Conservation (phyloP, 2,888 invertebrate species). For the Hyalella azteca region DNA sequence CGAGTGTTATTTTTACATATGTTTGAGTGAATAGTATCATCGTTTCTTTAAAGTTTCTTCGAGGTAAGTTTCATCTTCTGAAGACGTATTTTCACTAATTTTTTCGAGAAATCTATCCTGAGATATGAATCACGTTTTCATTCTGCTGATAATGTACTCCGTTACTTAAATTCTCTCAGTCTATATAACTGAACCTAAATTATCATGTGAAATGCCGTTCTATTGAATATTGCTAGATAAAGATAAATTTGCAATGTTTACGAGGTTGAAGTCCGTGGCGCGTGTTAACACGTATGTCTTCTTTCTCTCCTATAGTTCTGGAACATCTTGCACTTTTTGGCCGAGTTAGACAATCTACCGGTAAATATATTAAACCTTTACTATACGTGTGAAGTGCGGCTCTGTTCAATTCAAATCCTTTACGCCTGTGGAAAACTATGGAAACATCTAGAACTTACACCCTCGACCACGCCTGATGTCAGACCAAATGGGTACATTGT, state of each 20-base stretch:
- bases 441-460: slow-evolving; percentile 26
- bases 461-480: neutral
- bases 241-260: too few species aligned
- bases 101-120: slow-evolving; percentile 26
- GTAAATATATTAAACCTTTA: slow-evolving; percentile 41
- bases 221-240: too few species aligned
- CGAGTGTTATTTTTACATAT: too few species aligned
- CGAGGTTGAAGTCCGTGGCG: too few species aligned
- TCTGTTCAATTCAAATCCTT: neutral
- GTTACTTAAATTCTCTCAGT: too few species aligned
- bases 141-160: too few species aligned
- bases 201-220: too few species aligned
- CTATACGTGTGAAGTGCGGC: slow-evolving; percentile 12
- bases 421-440: neutral
- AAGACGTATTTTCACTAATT: neutral
- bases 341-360: slow-evolving; percentile 51
- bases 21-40: too few species aligned
- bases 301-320: slow-evolving; percentile 52
- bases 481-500: neutral
- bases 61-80: too few species aligned
- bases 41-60: too few species aligned
- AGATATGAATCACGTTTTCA: slow-evolving; percentile 20
- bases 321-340: slow-evolving; percentile 57
- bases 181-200: too few species aligned
- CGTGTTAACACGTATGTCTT: slow-evolving; percentile 38